Percentiles rank a stretch among this genome's conserved stretches.
These are phyloP conservation scores for Tenodera sinensis DNA, from an alignment of 2,888 invertebrate species.

Conservation along the genomic window DNA sequence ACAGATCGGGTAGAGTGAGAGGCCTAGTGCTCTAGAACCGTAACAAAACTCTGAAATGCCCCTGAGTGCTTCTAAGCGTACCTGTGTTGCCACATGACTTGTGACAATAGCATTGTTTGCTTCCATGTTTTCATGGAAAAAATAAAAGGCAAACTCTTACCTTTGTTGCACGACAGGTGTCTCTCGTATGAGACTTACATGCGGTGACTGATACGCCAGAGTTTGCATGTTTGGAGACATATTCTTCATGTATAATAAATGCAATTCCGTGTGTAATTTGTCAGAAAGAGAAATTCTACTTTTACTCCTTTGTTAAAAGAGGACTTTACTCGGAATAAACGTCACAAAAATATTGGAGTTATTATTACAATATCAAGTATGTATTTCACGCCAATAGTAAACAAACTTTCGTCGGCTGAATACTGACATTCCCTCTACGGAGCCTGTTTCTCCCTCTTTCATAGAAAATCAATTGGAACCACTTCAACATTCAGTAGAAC, in stretches of 20 bases:
- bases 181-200: neutral
- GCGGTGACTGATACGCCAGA: neutral
- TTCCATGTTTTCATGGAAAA: neutral
- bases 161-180: neutral
- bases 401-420: too few relatives aligned
- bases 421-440: too few relatives aligned
- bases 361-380: too few relatives aligned
- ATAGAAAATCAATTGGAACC: too few relatives aligned
- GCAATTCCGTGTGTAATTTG: neutral
- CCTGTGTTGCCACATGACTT: neutral
- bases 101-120: neutral
- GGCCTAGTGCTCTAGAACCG: neutral
- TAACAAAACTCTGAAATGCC: neutral
- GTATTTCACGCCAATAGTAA: too few relatives aligned
- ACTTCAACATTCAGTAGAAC: too few relatives aligned
- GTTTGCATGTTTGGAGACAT: neutral
- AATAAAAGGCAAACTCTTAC: neutral
- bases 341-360: too few relatives aligned
- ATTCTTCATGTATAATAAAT: neutral
- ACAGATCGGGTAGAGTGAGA: neutral
- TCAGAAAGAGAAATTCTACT: neutral
- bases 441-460: too few relatives aligned
- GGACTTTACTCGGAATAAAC: too few relatives aligned
- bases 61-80: neutral
- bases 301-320: too few relatives aligned